A percentile compares a stretch with the other conserved stretches of the same genome.
These are phyloP conservation scores for Damaliscus lunatus DNA, from an alignment of 2,113 vertebrate genomes.

Conservation along the genomic window DNA sequence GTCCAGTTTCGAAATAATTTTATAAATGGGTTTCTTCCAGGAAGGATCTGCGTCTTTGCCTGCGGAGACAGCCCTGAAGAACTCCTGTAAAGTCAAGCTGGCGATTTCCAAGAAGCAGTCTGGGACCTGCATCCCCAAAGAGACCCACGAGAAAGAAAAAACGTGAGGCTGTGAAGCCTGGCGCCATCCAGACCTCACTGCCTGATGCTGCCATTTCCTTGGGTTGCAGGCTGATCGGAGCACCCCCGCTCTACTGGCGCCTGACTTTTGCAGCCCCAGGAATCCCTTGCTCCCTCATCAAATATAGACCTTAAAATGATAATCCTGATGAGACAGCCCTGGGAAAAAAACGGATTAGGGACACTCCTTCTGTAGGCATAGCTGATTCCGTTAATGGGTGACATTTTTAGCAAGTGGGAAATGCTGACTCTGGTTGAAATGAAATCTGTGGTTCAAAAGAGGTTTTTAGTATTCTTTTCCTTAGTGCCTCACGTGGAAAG, in stretches of 20 bases:
- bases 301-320: background rate
- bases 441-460: background rate
- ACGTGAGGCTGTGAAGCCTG: conserved; percentile 16
- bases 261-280: background rate
- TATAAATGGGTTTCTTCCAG: conserved; percentile 99
- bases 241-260: background rate
- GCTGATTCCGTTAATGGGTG: background rate
- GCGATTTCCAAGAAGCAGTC: conserved; percentile 93
- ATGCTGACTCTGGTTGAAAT: background rate
- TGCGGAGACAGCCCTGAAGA: conserved; percentile 90
- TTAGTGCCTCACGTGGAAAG: background rate
- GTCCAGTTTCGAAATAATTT: conserved; percentile 98
- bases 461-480: background rate
- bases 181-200: background rate
- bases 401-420: background rate
- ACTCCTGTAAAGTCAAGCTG: conserved; percentile 93
- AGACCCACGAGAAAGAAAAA: conserved; percentile 46
- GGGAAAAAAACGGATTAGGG: background rate
- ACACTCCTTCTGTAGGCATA: background rate
- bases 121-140: conserved; percentile 86
- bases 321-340: background rate
- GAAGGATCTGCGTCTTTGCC: conserved; percentile 94
- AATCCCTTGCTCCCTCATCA: background rate
- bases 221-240: background rate
- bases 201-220: background rate